phyloP scores from a whole-genome alignment of 2,113 vertebrate species.

The Eulemur rufifrons region DNA sequence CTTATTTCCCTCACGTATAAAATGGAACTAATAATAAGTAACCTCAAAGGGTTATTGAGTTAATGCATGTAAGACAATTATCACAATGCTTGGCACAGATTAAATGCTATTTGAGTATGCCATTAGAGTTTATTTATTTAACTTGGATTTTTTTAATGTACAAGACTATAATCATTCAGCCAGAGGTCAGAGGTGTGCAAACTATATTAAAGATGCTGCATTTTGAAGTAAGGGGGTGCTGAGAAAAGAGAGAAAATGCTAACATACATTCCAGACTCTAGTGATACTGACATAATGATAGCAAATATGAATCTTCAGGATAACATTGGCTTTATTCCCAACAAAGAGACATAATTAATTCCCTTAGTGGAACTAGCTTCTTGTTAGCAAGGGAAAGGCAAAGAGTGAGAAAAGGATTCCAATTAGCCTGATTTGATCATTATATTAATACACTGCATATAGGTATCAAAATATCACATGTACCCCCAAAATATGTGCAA shows the following conservation, averaged over 20 bases:
- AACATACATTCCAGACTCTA: slow-evolving; percentile 6
- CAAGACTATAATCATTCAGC: background rate
- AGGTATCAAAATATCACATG: background rate
- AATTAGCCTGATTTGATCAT: background rate
- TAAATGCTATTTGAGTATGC: background rate
- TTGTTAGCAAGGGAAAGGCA: background rate
- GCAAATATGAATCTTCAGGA: background rate
- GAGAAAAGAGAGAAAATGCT: background rate
- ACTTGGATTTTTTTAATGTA: background rate
- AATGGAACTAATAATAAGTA: background rate
- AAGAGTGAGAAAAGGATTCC: background rate
- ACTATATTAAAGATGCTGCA: background rate
- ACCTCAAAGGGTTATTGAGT: background rate
- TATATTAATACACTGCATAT: background rate
- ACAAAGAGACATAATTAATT: slow-evolving; percentile 31
- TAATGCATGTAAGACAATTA: background rate
- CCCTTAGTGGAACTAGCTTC: background rate
- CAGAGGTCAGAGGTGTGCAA: background rate
- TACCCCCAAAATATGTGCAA: background rate
- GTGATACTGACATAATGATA: background rate
- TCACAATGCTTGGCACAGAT: background rate
- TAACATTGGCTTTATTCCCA: background rate
- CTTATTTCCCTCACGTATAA: background rate
- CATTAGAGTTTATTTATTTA: slow-evolving; percentile 21
- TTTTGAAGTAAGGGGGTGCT: background rate